Evolutionary conservation across 2,797 vertebrate species (phyloP).

Genomic region (Pteropus rufus): DNA sequence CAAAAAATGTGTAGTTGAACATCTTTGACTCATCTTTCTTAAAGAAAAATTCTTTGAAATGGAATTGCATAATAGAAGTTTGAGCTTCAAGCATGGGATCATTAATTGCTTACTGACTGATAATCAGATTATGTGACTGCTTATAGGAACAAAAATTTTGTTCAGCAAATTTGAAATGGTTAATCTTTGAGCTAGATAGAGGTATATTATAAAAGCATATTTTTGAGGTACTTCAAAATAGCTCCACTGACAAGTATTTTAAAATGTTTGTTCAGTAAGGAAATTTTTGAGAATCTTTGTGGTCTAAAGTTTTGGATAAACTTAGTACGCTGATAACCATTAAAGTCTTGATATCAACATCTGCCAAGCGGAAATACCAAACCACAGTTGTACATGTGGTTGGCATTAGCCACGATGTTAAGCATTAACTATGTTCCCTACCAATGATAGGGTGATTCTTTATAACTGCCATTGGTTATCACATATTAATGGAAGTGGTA

Average conservation of each 20-base stretch:
- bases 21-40: background rate
- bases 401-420: background rate
- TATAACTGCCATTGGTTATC: background rate
- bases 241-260: background rate
- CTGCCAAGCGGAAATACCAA: background rate
- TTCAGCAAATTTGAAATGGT: background rate
- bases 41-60: background rate
- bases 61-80: background rate
- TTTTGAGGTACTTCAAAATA: background rate
- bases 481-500: background rate
- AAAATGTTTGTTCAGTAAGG: background rate
- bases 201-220: background rate
- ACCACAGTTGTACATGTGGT: background rate
- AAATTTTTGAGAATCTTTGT: background rate
- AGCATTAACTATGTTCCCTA: background rate
- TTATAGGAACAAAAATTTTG: background rate
- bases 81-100: background rate
- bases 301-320: background rate
- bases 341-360: constrained; percentile 18
- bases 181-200: background rate
- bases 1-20: background rate
- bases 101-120: background rate
- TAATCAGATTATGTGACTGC: background rate
- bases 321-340: background rate
- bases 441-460: background rate